These are phyloP conservation scores for Abrostola tripartita DNA, from an alignment of 2,888 invertebrate species.

Conservation along the genomic window DNA sequence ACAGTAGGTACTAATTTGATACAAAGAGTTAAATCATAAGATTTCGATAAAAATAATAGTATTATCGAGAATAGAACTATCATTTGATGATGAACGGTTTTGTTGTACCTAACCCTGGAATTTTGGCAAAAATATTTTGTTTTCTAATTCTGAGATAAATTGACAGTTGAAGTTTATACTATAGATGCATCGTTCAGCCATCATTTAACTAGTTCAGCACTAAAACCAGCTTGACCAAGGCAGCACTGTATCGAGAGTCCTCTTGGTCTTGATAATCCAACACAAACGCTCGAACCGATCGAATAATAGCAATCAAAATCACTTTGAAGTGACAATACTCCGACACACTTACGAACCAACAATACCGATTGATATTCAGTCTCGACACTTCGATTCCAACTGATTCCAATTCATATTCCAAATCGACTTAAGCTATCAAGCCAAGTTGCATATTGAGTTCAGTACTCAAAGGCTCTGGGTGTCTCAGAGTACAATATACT, in stretches of 20 bases:
- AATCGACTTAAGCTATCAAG: slow-evolving; percentile 58
- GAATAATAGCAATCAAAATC: slow-evolving; percentile 7
- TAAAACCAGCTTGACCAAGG: background rate
- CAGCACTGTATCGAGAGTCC: background rate
- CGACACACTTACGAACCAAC: slow-evolving; percentile 7
- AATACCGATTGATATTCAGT: slow-evolving; percentile 33
- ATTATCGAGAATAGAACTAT: too few species aligned
- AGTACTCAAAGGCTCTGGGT: slow-evolving; percentile 52
- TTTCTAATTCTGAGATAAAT: too few species aligned
- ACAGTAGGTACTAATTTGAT: too few species aligned
- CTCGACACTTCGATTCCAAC: slow-evolving; percentile 28
- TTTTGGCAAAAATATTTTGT: too few species aligned
- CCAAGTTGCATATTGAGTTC: slow-evolving; percentile 50
- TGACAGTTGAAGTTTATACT: too few species aligned
- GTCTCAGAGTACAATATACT: slow-evolving; percentile 49
- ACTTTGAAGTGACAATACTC: slow-evolving; percentile 14
- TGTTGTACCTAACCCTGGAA: too few species aligned
- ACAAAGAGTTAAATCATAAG: too few species aligned
- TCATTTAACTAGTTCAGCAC: background rate
- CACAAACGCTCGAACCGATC: background rate
- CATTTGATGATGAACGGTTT: too few species aligned
- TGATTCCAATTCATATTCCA: slow-evolving; percentile 61
- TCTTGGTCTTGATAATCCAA: background rate
- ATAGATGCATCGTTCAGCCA: background rate
- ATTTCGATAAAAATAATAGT: too few species aligned